phyloP scores from a whole-genome alignment of 2,797 vertebrate species.

The Microchirus variegatus region DNA sequence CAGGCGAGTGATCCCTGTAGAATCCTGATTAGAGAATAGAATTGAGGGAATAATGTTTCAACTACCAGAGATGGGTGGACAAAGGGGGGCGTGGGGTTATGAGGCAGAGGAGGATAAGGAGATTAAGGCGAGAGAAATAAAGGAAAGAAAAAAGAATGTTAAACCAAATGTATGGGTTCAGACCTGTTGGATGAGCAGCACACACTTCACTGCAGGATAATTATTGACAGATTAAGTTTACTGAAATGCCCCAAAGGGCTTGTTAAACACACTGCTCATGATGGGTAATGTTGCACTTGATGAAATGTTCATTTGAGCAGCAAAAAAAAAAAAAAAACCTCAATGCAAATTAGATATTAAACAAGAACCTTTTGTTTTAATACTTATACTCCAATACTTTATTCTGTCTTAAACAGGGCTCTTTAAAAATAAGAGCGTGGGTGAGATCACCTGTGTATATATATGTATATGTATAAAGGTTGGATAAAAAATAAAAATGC shows the following conservation, averaged over 20 bases:
- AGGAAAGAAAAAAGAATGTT: slow-evolving; percentile 63
- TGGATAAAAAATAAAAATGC: no score
- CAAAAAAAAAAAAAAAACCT: no score
- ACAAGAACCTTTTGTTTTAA: no score
- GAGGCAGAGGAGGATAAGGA: slow-evolving; percentile 44
- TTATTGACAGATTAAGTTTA: slow-evolving; percentile 8
- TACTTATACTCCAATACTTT: no score
- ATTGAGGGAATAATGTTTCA: slow-evolving; percentile 53
- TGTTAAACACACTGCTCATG: slow-evolving; percentile 15
- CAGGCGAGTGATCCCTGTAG: slow-evolving; percentile 53
- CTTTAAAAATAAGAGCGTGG: no score
- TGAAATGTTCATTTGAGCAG: no score
- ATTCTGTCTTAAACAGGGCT: no score
- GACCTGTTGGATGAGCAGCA: slow-evolving; percentile 33
- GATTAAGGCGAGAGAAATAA: slow-evolving; percentile 55
- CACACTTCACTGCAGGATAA: slow-evolving; percentile 14
- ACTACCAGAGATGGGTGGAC: slow-evolving; percentile 41
- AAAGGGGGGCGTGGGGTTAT: slow-evolving; percentile 8
- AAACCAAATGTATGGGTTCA: slow-evolving; percentile 49
- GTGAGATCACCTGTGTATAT: no score
- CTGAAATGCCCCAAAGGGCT: neutral
- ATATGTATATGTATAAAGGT: no score
- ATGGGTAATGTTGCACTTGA: neutral
- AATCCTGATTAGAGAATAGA: slow-evolving; percentile 70
- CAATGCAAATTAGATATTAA: no score